phyloP scores from a whole-genome alignment of 2,797 vertebrate genomes.

The Dicrostonyx torquatus region DNA sequence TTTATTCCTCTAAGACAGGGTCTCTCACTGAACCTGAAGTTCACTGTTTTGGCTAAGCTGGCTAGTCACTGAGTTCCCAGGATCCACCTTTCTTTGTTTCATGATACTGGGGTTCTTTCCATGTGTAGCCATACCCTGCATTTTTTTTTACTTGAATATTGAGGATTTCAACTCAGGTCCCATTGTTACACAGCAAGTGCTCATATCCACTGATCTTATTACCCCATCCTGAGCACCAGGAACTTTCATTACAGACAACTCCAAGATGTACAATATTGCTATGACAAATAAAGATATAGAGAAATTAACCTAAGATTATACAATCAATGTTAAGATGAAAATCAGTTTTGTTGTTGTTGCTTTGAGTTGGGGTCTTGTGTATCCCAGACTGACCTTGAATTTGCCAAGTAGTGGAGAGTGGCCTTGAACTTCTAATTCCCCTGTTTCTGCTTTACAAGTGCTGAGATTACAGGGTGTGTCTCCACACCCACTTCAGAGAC shows the following conservation, averaged over 20 bases:
- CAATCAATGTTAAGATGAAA: background rate
- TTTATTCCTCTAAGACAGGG: background rate
- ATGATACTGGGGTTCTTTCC: background rate
- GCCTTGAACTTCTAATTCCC: background rate
- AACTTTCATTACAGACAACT: constrained; percentile 16
- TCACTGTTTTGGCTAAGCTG: background rate
- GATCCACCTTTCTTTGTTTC: background rate
- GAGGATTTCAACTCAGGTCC: background rate
- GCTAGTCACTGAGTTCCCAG: background rate
- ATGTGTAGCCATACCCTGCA: background rate
- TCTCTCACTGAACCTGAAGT: background rate
- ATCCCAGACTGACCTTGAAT: background rate
- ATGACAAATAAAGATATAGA: constrained; percentile 40
- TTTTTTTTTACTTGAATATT: background rate
- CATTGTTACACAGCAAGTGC: background rate
- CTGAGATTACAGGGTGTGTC: background rate
- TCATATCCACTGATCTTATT: background rate
- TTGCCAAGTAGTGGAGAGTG: background rate
- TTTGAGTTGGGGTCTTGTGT: background rate
- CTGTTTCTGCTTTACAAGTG: no score
- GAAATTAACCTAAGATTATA: constrained; percentile 2
- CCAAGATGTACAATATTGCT: background rate
- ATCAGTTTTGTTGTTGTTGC: background rate
- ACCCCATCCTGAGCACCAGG: background rate
- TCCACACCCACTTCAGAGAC: background rate